Percentiles rank a stretch among this genome's conserved stretches.
Conservation (phyloP, 2,797 vertebrate genomes). For the Sus cebifrons region DNA sequence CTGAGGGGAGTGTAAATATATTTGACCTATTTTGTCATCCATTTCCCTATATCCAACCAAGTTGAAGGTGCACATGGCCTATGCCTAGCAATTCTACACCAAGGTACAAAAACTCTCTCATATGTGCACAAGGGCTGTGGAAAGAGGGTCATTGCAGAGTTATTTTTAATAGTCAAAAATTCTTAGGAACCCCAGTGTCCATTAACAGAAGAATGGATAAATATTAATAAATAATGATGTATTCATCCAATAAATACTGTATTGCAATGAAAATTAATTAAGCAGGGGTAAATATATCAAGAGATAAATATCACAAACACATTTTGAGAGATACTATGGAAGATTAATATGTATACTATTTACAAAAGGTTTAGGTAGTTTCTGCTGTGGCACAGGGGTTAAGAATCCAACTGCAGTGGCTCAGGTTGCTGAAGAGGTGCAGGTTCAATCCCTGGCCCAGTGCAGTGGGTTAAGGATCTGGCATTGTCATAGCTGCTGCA, state of each 20-base stretch:
- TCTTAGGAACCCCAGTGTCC: not conserved
- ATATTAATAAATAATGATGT: not conserved
- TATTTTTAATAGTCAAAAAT: conserved; percentile 1
- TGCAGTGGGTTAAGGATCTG: no score
- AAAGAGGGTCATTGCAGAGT: not conserved
- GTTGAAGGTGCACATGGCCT: not conserved
- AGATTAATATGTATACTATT: not conserved
- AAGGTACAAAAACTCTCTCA: not conserved
- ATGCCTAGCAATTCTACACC: not conserved
- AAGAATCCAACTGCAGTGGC: no score
- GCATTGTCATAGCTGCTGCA: no score
- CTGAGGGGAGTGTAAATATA: accelerated
- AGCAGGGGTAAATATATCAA: not conserved
- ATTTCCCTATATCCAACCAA: not conserved
- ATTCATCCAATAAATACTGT: not conserved
- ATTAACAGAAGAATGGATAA: not conserved
- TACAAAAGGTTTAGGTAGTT: not conserved
- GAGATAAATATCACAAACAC: not conserved
- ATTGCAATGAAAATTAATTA: conserved; percentile 7
- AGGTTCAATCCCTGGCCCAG: no score
- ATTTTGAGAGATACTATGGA: conserved; percentile 12
- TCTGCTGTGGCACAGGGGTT: no score
- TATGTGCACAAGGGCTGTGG: not conserved
- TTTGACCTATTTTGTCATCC: not conserved
- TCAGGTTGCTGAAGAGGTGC: no score